These are phyloP conservation scores for Quadroppia sp. DNA, from an alignment of 2,888 invertebrate species.

Conservation along the genomic window DNA sequence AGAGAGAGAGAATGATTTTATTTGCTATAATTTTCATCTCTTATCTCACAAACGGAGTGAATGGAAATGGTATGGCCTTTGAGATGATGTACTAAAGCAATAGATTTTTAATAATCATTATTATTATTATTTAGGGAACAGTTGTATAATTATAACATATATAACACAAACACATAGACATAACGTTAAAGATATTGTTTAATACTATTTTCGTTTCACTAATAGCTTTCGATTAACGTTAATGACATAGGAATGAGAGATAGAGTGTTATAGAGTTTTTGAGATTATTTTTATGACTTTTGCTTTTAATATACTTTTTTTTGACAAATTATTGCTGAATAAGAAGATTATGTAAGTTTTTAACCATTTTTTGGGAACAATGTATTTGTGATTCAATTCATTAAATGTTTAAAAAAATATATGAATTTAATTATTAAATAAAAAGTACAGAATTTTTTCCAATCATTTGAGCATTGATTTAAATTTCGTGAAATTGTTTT, in stretches of 20 bases:
- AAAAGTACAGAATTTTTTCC: no score
- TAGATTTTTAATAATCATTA: constrained; percentile 12
- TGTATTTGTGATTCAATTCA: no score
- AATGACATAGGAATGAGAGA: constrained; percentile 6
- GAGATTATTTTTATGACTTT: constrained; percentile 9
- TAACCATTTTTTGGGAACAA: background rate
- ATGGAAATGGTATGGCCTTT: background rate
- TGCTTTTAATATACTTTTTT: no score
- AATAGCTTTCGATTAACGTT: constrained; percentile 9
- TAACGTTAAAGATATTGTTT: constrained; percentile 7
- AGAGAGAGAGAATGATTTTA: no score
- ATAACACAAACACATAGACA: no score
- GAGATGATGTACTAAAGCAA: background rate
- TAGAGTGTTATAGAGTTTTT: no score
- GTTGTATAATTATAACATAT: background rate
- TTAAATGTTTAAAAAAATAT: no score
- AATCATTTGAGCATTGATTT: no score
- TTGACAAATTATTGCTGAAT: background rate
- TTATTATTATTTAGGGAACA: background rate
- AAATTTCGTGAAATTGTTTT: no score
- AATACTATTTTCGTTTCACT: constrained; percentile 3
- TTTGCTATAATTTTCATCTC: no score
- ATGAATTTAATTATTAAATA: no score
- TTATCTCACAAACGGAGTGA: no score
- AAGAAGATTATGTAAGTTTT: background rate